These are phyloP conservation scores for Drosophila athabasca DNA, from an alignment of 1,140 invertebrate species.

Conservation along the genomic window DNA sequence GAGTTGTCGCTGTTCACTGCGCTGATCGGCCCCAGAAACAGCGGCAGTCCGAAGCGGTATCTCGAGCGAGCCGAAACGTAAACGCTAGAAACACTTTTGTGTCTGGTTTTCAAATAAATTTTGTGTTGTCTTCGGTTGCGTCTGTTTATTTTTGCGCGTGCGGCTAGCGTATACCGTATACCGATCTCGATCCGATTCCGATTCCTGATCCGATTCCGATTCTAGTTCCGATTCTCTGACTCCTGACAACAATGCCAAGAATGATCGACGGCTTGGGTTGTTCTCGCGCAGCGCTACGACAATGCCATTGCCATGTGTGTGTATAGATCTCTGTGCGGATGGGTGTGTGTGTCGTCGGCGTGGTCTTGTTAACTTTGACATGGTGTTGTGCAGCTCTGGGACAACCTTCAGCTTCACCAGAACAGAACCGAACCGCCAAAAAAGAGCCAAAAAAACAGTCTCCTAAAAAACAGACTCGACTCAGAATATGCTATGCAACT, in stretches of 20 bases:
- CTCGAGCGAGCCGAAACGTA: constrained; percentile 53
- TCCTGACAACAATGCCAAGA: constrained; percentile 1
- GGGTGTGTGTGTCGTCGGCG: constrained; percentile 15
- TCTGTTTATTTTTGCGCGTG: constrained; percentile 31
- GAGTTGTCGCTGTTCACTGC: constrained; percentile 15
- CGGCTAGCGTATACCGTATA: constrained; percentile 6
- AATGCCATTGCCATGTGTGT: constrained; percentile 13
- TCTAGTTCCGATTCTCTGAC: neutral
- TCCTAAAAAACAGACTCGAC: constrained; percentile 24
- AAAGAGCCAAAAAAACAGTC: constrained; percentile 18
- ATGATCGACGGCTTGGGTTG: neutral
- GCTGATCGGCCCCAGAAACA: constrained; percentile 10
- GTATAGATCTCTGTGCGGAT: neutral
- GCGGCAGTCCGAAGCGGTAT: constrained; percentile 48
- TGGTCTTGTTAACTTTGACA: constrained; percentile 35
- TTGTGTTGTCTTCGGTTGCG: constrained; percentile 32
- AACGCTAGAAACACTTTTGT: constrained; percentile 32
- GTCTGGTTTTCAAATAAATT: constrained; percentile 19
- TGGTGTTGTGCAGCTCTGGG: constrained; percentile 10
- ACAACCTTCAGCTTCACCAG: constrained; percentile 46
- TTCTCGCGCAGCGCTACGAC: neutral
- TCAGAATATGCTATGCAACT: constrained; percentile 48
- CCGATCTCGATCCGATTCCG: constrained; percentile 20
- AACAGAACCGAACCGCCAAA: neutral
- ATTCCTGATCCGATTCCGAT: neutral